Evolutionary conservation across 1,140 invertebrate species (phyloP), one percentile per base, ranked within the genome.

Genomic region (Branchinecta lynchi): DNA sequence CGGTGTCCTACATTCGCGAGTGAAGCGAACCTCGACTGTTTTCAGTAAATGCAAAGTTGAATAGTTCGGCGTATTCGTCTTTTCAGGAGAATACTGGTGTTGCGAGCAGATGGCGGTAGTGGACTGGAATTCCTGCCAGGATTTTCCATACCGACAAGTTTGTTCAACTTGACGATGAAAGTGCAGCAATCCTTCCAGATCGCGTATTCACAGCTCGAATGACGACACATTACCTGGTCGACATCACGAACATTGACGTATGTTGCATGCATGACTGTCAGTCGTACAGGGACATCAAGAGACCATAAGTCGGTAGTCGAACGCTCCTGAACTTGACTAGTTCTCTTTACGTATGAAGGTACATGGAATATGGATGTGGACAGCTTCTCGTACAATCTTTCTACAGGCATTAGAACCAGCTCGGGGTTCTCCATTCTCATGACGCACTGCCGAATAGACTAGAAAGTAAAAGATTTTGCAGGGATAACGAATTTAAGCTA

Each of bases 201-300:
- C 32, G 32, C 5, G 32, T 32, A 1, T 32, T 32, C 32, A 5
- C 32, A 32, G 32, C 32, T 1, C 5, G 32, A 32, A 32, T 32
- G 32, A 32, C 1, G 51, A 60, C 8, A 60, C n/a, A 68, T 70
- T 72, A 81, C 81, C 75, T 81, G 81, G 44, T 82, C 80, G 65
- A 78, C 76, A 73, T 83, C 82, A 71, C 78, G 80, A 10, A 83
- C 82, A 74, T 83, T 84, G 43, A 84, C 79, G 73, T 82, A 82
- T 8, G 80, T 81, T 3, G 82, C 83, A 76, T 77, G 80, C 51
- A 82, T 73, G 15, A 84, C 77, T 72, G 78, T 78, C 17, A 84
- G 77, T 67, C 78, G 74, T 9, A 84, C 76, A 51, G 74, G 72
- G 10, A 69, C 75, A 66, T 80, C 76, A 7, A 74, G 72, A n/a